phyloP scores from a whole-genome alignment of 2,888 invertebrate species.

The Coelogynopora nodosa region DNA sequence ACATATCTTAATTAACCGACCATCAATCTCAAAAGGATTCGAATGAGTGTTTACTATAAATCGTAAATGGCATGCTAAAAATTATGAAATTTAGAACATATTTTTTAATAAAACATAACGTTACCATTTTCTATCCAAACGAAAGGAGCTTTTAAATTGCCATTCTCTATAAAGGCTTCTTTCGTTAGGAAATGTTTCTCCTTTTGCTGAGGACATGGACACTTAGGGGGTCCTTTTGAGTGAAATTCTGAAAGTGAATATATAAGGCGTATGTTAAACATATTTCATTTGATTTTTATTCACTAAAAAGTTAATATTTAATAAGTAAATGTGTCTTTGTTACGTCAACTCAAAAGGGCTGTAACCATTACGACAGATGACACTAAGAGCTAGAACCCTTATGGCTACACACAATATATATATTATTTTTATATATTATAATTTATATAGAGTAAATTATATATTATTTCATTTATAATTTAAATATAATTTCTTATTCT shows the following conservation, averaged over 20 bases:
- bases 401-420: no score
- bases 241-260: background rate
- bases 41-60: no score
- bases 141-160: background rate
- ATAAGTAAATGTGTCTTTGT: background rate
- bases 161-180: background rate
- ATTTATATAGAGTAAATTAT: no score
- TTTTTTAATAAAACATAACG: background rate
- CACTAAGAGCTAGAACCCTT: no score
- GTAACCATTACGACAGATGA: no score
- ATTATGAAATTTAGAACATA: no score
- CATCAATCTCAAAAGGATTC: no score
- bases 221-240: background rate
- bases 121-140: background rate
- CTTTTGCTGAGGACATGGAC: background rate
- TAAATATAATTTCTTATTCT: background rate
- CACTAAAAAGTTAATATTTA: background rate
- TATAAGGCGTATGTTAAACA: no score
- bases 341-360: no score
- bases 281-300: background rate
- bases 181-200: background rate
- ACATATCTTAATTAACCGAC: no score
- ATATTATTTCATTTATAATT: background rate
- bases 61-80: no score
- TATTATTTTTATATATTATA: no score